A percentile compares a stretch with the other conserved stretches of the same genome.
Conservation (phyloP, 1,140 invertebrate genomes). For the Atta cephalotes region DNA sequence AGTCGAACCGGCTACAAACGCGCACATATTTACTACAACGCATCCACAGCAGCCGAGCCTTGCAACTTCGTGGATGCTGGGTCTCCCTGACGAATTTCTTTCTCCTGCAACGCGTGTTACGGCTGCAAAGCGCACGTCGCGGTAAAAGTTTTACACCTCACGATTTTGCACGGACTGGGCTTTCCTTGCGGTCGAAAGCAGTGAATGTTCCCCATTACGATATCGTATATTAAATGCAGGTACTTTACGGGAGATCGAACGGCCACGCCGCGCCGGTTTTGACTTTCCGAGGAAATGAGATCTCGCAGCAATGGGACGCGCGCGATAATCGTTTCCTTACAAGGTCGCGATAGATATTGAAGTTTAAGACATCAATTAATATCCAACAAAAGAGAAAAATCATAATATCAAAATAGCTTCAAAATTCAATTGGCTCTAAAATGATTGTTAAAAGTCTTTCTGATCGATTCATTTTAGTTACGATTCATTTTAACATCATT, state of each 20-base stretch:
- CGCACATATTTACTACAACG: constrained; percentile 33
- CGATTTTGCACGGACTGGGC: background rate
- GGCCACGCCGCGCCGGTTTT: background rate
- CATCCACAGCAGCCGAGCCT: background rate
- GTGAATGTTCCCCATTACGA: constrained; percentile 20
- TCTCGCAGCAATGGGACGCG: background rate
- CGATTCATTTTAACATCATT: no score
- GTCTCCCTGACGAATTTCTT: constrained; percentile 59
- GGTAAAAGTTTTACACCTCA: constrained; percentile 57
- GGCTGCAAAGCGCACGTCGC: background rate
- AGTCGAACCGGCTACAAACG: constrained; percentile 76
- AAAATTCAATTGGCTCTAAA: no score
- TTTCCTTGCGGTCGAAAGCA: constrained; percentile 44
- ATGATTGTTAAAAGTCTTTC: no score
- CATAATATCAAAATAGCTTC: no score
- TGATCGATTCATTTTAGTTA: no score
- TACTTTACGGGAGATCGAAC: constrained; percentile 1
- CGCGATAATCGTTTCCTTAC: constrained; percentile 29
- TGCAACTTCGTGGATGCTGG: constrained; percentile 57
- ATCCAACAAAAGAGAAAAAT: background rate
- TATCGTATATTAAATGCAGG: background rate
- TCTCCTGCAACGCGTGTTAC: constrained; percentile 33
- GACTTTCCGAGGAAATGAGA: constrained; percentile 12
- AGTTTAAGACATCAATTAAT: background rate
- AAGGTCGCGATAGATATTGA: constrained; percentile 21